A percentile compares a stretch with the other conserved stretches of the same genome.
phyloP scores from a whole-genome alignment of 2,888 invertebrate genomes.

The Chelonus formosanus region DNA sequence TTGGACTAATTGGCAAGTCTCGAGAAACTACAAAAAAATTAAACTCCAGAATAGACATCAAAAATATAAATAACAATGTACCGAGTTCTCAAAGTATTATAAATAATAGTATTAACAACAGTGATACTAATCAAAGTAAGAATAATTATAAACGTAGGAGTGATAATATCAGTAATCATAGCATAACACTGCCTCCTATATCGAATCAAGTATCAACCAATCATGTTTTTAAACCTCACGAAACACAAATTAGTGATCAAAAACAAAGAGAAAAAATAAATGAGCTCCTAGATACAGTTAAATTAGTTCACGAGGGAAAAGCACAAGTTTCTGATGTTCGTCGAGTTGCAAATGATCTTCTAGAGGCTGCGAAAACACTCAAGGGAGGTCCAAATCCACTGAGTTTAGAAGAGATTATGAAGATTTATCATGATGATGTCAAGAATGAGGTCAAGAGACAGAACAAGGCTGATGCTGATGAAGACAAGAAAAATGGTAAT shows the following conservation, averaged over 20 bases:
- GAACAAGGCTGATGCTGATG: constrained; percentile 40
- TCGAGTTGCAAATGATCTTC: constrained; percentile 51
- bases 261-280: constrained; percentile 66
- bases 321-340: constrained; percentile 52
- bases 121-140: too few relatives aligned
- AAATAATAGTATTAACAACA: too few relatives aligned
- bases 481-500: constrained; percentile 25
- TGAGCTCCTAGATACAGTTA: constrained; percentile 60
- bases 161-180: too few relatives aligned
- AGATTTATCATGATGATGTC: constrained; percentile 54
- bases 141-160: too few relatives aligned
- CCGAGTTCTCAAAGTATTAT: neutral
- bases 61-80: neutral
- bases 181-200: too few relatives aligned
- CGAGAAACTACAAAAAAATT: neutral
- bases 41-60: neutral
- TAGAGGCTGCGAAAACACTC: constrained; percentile 52
- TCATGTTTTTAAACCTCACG: constrained; percentile 64
- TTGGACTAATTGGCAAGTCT: constrained; percentile 55
- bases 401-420: constrained; percentile 57
- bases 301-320: constrained; percentile 58
- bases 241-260: constrained; percentile 56
- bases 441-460: constrained; percentile 63
- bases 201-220: constrained; percentile 31
- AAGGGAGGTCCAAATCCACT: constrained; percentile 59